Evolutionary conservation across 2,888 invertebrate species (phyloP).

Genomic region (Halictus ligatus): DNA sequence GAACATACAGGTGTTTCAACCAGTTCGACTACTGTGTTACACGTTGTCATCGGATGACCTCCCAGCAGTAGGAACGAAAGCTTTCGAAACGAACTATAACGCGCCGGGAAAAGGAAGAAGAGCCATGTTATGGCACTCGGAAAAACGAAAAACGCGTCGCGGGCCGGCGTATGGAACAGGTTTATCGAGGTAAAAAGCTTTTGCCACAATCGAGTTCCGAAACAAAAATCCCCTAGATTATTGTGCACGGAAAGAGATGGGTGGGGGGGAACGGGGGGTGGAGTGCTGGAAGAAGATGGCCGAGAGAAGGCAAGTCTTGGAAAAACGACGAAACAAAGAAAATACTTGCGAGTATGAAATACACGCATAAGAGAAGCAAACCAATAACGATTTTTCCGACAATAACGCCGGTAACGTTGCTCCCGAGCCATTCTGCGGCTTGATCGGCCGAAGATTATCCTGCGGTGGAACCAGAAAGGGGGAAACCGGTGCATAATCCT

Average conservation of each 20-base stretch:
- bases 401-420: constrained; percentile 41
- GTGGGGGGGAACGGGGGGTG: background rate
- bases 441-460: constrained; percentile 46
- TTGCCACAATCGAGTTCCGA: constrained; percentile 45
- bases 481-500: constrained; percentile 53
- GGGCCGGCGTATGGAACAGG: constrained; percentile 38
- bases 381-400: constrained; percentile 38
- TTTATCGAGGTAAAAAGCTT: constrained; percentile 48
- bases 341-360: constrained; percentile 37
- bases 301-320: background rate
- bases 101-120: background rate
- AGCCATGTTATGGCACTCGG: background rate
- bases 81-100: background rate
- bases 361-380: constrained; percentile 22
- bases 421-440: constrained; percentile 20
- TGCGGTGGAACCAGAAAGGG: constrained; percentile 51
- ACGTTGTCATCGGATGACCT: background rate
- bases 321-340: constrained; percentile 23
- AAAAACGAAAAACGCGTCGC: constrained; percentile 29
- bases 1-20: too few species aligned
- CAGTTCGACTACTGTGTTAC: background rate
- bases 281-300: background rate
- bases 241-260: background rate
- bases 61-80: background rate
- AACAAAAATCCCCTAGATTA: constrained; percentile 46